Evolutionary conservation across 2,113 vertebrate genomes (phyloP).

Genomic region (Suricata suricatta): DNA sequence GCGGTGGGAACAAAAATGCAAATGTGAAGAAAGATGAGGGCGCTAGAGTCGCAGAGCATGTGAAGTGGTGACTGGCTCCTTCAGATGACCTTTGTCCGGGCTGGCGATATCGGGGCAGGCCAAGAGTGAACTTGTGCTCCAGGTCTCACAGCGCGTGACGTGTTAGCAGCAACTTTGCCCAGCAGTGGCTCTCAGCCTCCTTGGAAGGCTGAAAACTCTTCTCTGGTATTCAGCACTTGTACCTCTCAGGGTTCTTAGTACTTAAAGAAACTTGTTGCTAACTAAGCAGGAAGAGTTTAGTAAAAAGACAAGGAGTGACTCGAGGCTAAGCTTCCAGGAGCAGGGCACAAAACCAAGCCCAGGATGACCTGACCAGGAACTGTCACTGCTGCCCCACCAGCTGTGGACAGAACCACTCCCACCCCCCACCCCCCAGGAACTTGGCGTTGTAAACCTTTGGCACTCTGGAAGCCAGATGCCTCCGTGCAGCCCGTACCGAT

Average conservation of each 20-base stretch:
- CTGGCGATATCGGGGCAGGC: accelerated
- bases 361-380: background rate
- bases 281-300: background rate
- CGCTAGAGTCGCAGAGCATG: background rate
- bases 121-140: background rate
- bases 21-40: background rate
- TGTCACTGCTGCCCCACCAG: accelerated
- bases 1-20: background rate
- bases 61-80: background rate
- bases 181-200: background rate
- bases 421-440: background rate
- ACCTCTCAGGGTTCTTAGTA: background rate
- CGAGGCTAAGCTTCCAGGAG: background rate
- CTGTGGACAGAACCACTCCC: background rate
- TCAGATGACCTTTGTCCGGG: background rate
- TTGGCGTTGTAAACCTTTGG: background rate
- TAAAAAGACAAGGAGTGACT: background rate
- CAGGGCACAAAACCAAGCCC: background rate
- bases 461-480: background rate
- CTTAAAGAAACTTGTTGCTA: background rate
- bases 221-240: background rate
- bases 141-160: background rate
- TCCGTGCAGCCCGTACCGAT: background rate
- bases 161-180: too few species aligned
- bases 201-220: background rate